Evolutionary conservation across 2,888 invertebrate species (phyloP).

Genomic region (Rotaria sp.): DNA sequence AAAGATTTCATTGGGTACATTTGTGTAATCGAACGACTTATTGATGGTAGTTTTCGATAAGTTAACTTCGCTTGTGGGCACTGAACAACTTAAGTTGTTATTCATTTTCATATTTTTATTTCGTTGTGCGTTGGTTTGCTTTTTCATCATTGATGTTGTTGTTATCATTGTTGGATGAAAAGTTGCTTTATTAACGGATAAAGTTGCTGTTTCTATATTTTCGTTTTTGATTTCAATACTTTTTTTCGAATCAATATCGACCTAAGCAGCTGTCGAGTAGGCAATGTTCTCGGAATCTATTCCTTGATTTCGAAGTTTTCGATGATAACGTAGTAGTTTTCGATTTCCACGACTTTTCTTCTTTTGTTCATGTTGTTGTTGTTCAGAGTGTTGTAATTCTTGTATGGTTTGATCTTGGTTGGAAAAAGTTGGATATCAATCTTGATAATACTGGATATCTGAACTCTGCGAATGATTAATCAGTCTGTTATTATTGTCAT

Average conservation of each 20-base stretch:
- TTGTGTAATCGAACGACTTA: background rate
- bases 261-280: background rate
- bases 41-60: background rate
- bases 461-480: background rate
- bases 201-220: background rate
- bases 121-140: background rate
- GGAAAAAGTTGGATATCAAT: background rate
- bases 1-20: background rate
- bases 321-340: background rate
- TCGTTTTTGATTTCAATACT: background rate
- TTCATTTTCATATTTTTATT: background rate
- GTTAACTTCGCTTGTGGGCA: background rate
- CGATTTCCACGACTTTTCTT: background rate
- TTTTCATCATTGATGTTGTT: background rate
- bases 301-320: background rate
- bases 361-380: background rate
- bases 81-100: accelerated
- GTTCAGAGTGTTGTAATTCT: background rate
- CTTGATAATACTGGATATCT: background rate
- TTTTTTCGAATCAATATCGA: background rate
- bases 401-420: background rate
- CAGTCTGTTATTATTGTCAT: background rate
- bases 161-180: background rate
- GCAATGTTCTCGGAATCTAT: background rate
- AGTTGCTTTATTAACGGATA: background rate